Evolutionary conservation across 2,888 invertebrate genomes (phyloP).

Genomic region (Eubasilissa splendida): DNA sequence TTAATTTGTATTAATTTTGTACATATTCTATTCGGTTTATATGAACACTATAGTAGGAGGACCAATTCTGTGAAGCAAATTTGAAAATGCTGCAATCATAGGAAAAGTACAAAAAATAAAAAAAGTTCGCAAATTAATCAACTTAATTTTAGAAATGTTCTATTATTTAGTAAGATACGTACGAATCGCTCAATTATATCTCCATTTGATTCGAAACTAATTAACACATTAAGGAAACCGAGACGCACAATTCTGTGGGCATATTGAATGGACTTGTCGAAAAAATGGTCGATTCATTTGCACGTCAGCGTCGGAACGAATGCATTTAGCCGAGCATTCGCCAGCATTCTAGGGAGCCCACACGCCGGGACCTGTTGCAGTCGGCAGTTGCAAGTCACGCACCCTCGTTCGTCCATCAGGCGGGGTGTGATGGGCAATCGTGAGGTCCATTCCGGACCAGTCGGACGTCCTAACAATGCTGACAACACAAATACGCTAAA

Average conservation of each 20-base stretch:
- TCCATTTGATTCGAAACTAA: not conserved
- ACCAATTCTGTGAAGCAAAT: no score
- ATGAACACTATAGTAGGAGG: no score
- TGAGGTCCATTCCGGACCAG: conserved; percentile 4
- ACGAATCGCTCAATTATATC: not conserved
- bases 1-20: no score
- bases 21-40: no score
- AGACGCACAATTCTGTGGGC: not conserved
- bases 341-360: not conserved
- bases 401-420: conserved; percentile 41
- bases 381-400: conserved; percentile 31
- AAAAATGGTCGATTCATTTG: conserved; percentile 23
- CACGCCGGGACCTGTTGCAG: not conserved
- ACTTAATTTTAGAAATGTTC: no score
- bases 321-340: conserved; percentile 10
- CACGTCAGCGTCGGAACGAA: conserved; percentile 15
- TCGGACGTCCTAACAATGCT: not conserved
- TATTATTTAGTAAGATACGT: not conserved
- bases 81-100: no score
- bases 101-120: no score
- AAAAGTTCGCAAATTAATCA: no score
- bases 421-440: conserved; percentile 22
- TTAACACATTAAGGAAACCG: not conserved
- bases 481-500: conserved; percentile 20
- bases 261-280: conserved; percentile 25